Evolutionary conservation across 2,797 vertebrate genomes (phyloP).

Genomic region (Potorous gilbertii): DNA sequence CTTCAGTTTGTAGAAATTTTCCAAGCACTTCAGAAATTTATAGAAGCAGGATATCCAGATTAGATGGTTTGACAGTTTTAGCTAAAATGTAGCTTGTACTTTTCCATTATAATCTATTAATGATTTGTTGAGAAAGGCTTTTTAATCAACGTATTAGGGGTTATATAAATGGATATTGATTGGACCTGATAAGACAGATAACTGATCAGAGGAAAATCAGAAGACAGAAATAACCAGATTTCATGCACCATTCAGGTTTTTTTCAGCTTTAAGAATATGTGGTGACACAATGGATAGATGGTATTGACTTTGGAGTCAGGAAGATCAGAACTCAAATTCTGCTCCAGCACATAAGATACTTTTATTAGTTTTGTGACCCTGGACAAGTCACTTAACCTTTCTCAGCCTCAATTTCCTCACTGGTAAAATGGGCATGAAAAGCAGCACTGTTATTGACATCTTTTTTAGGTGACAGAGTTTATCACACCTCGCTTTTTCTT

Average conservation of each 20-base stretch:
- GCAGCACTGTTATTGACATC: background rate
- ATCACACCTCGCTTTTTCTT: background rate
- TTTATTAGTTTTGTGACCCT: background rate
- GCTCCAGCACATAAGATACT: background rate
- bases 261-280: background rate
- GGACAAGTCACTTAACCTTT: background rate
- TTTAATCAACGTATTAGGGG: conserved; percentile 17
- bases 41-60: background rate
- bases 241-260: background rate
- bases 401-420: background rate
- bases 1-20: background rate
- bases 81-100: background rate
- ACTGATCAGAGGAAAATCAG: conserved; percentile 36
- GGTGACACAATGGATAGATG: background rate
- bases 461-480: background rate
- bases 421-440: background rate
- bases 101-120: background rate
- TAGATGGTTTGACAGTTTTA: background rate
- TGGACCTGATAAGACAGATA: background rate
- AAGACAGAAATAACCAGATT: conserved; percentile 15
- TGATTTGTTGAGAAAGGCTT: conserved; percentile 26
- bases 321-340: background rate
- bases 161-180: conserved; percentile 32
- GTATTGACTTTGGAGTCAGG: background rate
- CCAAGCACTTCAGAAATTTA: background rate